Evolutionary conservation across 2,113 vertebrate species (phyloP).

Genomic region (Seriola dumerili): DNA sequence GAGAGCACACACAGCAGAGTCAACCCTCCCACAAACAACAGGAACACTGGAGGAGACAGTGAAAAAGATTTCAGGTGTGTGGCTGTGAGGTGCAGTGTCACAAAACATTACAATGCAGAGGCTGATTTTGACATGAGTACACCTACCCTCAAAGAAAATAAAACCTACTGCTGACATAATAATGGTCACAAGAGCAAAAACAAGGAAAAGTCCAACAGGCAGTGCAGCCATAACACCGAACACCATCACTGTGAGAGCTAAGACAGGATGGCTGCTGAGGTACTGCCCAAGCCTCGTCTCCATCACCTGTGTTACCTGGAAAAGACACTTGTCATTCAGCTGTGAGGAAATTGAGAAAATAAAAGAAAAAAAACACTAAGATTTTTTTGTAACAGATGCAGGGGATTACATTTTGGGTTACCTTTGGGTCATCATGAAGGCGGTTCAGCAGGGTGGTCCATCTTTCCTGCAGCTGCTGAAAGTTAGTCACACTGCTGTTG

Average conservation of each 20-base stretch:
- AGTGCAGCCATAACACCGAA: conserved; percentile 85
- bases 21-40: conserved; percentile 85
- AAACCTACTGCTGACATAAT: conserved; percentile 85
- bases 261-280: conserved; percentile 88
- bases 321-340: not conserved
- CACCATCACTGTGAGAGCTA: conserved; percentile 85
- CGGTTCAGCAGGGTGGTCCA: conserved; percentile 41
- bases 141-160: conserved; percentile 90
- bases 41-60: conserved; percentile 77
- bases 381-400: not conserved
- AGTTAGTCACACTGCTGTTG: not conserved
- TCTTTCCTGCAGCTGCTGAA: conserved; percentile 50
- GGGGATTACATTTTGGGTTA: conserved; percentile 28
- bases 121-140: not conserved
- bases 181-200: conserved; percentile 84
- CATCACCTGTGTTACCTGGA: conserved; percentile 87
- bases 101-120: too few relatives aligned
- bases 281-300: conserved; percentile 86
- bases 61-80: not conserved
- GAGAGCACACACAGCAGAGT: conserved; percentile 87
- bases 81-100: not conserved
- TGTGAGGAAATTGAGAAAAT: not conserved
- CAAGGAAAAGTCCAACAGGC: conserved; percentile 89
- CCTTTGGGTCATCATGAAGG: conserved; percentile 66
- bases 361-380: not conserved